These are phyloP conservation scores for Carterocephalus palaemon DNA, from an alignment of 2,888 invertebrate species.

Conservation along the genomic window DNA sequence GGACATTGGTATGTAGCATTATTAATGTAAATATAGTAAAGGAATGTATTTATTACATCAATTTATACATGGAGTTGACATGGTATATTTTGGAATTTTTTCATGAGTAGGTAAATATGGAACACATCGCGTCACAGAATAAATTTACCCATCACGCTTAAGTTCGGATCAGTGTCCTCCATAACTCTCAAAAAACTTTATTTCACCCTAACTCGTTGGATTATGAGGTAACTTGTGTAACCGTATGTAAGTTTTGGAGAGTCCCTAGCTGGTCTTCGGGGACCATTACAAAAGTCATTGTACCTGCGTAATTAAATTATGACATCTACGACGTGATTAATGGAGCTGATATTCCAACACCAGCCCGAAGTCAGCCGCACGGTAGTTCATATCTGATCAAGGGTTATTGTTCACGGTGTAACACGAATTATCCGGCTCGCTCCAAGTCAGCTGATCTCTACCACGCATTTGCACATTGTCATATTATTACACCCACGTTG, in stretches of 20 bases:
- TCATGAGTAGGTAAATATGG: no score
- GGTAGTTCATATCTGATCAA: constrained; percentile 22
- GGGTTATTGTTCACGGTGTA: constrained; percentile 13
- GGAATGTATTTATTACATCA: no score
- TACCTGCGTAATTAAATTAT: constrained; percentile 23
- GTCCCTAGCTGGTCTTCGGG: constrained; percentile 18
- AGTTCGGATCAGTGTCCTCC: constrained; percentile 4
- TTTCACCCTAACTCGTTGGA: no score
- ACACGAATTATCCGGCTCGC: constrained; percentile 10
- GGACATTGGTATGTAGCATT: no score
- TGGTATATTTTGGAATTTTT: no score
- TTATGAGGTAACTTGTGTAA: no score
- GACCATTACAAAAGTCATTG: constrained; percentile 24
- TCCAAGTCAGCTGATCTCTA: constrained; percentile 24
- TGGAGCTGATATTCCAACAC: constrained; percentile 21
- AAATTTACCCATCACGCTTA: constrained; percentile 20
- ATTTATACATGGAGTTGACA: no score
- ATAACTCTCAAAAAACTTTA: constrained; percentile 12
- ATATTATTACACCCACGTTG: constrained; percentile 67
- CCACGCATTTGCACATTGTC: constrained; percentile 63
- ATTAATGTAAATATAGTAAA: no score
- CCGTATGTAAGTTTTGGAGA: no score
- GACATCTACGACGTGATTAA: constrained; percentile 22
- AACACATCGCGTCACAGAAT: constrained; percentile 8
- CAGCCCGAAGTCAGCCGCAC: constrained; percentile 13